Evolutionary conservation across 2,888 invertebrate species (phyloP).

Genomic region (Lepeophtheirus nordmannii): DNA sequence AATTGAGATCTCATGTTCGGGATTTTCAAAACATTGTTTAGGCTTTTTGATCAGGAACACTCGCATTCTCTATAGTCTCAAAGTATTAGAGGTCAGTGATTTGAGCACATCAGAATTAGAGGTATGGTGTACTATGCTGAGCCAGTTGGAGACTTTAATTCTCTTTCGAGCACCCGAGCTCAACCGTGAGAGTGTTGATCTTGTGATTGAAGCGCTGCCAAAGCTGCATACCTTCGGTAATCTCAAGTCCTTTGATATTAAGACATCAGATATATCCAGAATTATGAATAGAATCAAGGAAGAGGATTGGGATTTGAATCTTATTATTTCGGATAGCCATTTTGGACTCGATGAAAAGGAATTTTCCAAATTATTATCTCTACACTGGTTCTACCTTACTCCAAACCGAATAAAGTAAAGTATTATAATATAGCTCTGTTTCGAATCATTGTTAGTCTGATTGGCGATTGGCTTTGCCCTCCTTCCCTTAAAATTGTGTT

Average conservation of each 20-base stretch:
- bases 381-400: conserved; percentile 22
- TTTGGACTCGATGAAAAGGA: conserved; percentile 16
- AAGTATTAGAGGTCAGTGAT: conserved; percentile 3
- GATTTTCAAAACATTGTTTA: conserved; percentile 8
- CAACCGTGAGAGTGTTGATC: conserved; percentile 5
- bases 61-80: background rate
- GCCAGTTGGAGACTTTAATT: conserved; percentile 3
- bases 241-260: conserved; percentile 10
- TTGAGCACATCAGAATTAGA: background rate
- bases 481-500: background rate
- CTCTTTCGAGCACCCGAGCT: conserved; percentile 5
- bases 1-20: conserved; percentile 12
- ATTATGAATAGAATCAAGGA: conserved; percentile 5
- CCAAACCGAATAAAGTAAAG: background rate
- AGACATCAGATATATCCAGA: background rate
- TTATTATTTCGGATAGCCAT: background rate
- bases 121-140: background rate
- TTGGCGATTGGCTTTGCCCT: too few relatives aligned
- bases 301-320: conserved; percentile 13
- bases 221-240: conserved; percentile 1
- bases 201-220: conserved; percentile 2
- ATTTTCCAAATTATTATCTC: conserved; percentile 14
- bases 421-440: background rate
- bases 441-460: too few relatives aligned
- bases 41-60: background rate